Conservation (phyloP, 2,113 vertebrate genomes). For the Eidolon helvum region DNA sequence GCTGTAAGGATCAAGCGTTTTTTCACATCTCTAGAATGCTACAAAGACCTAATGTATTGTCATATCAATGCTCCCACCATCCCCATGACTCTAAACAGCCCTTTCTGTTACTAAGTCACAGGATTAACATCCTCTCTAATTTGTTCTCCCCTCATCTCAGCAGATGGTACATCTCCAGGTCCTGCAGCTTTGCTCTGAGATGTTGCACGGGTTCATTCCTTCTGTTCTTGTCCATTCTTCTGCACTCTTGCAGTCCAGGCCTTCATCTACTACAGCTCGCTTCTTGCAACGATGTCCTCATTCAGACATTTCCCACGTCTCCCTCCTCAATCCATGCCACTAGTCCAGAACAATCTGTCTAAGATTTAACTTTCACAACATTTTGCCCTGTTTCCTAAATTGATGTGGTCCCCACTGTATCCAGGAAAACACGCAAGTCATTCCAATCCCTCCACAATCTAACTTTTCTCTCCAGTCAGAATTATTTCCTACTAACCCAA, state of each 20-base stretch:
- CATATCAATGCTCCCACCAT: neutral
- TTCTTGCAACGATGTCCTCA: neutral
- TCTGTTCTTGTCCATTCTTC: neutral
- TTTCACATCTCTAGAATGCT: neutral
- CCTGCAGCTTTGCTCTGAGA: neutral
- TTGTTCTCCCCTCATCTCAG: neutral
- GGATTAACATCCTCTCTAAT: neutral
- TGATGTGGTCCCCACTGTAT: neutral
- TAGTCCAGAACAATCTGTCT: neutral
- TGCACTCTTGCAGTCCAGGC: neutral
- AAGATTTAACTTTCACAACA: neutral
- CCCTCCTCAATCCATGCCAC: neutral
- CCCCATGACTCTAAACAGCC: neutral
- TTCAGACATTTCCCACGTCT: neutral
- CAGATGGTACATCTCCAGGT: neutral
- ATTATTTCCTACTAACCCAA: neutral
- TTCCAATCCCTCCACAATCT: neutral
- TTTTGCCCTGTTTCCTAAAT: conserved; percentile 32
- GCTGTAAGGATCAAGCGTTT: neutral
- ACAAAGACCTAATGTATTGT: neutral
- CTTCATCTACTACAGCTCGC: neutral
- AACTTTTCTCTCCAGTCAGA: conserved; percentile 16
- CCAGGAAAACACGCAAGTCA: conserved; percentile 28
- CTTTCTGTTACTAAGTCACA: neutral
- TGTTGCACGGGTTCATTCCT: neutral